phyloP scores from a whole-genome alignment of 2,797 vertebrate species.

The Pseudotriccus pelzelni region DNA sequence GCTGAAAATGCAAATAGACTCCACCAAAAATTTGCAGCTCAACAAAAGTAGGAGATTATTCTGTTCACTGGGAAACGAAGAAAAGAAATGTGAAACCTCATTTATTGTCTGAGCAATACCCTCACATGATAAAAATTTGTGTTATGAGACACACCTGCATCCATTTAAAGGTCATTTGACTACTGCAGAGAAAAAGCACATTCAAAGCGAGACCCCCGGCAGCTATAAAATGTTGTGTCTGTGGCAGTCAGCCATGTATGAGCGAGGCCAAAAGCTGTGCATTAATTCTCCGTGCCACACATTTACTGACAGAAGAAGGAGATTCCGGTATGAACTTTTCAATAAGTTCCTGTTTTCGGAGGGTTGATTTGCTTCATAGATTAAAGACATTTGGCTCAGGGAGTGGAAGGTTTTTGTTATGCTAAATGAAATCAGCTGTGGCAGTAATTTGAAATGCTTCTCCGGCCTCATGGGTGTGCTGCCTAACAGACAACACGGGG shows the following conservation, averaged over 20 bases:
- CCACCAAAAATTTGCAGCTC: neutral
- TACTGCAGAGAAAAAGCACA: constrained; percentile 34
- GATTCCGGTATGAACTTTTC: constrained; percentile 6
- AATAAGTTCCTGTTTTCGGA: constrained; percentile 35
- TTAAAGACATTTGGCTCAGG: constrained; percentile 52
- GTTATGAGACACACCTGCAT: constrained; percentile 44
- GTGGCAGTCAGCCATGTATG: constrained; percentile 18
- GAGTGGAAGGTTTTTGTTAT: constrained; percentile 47
- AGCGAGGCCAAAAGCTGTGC: constrained; percentile 19
- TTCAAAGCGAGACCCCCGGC: constrained; percentile 5
- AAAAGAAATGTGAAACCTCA: constrained; percentile 32
- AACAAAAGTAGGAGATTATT: neutral
- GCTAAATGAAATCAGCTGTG: constrained; percentile 60
- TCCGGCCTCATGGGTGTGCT: constrained; percentile 40
- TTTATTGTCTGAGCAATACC: neutral
- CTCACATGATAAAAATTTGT: constrained; percentile 23
- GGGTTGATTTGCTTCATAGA: constrained; percentile 53
- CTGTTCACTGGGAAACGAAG: neutral
- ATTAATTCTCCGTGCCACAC: constrained; percentile 12
- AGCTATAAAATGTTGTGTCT: constrained; percentile 16
- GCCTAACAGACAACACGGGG: neutral
- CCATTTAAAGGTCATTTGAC: constrained; percentile 52
- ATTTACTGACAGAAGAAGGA: constrained; percentile 39
- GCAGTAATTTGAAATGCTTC: constrained; percentile 13
- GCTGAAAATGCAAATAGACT: neutral